A percentile compares a stretch with the other conserved stretches of the same genome.
Conservation (phyloP, 2,797 vertebrate genomes). For the Hydrocynus forskahlii region DNA sequence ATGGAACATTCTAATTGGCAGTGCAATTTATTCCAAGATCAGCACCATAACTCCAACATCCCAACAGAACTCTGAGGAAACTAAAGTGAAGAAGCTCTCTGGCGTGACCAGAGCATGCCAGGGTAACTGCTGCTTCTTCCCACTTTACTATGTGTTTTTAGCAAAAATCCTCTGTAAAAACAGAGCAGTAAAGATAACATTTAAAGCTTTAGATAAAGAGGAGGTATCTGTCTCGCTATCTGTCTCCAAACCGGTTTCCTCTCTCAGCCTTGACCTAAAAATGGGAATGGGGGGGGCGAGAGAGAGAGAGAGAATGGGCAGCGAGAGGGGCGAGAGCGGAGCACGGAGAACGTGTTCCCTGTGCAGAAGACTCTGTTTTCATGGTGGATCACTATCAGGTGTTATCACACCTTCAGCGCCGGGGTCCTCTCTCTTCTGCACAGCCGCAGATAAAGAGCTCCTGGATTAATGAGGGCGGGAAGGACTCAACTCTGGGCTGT, state of each 20-base stretch:
- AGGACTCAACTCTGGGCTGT: conserved; percentile 30
- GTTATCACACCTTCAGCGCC: conserved; percentile 43
- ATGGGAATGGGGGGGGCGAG: conserved; percentile 29
- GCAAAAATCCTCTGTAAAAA: conserved; percentile 69
- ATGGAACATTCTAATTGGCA: not conserved
- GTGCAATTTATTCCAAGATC: conserved; percentile 20
- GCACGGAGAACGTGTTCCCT: conserved; percentile 20
- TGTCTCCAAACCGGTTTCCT: conserved; percentile 32
- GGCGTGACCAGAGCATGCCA: conserved; percentile 1
- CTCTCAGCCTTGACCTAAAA: conserved; percentile 71
- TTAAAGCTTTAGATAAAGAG: conserved; percentile 58
- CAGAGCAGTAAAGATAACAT: conserved; percentile 79
- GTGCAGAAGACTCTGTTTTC: conserved; percentile 31
- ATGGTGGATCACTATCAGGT: conserved; percentile 37
- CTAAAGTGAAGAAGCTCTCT: conserved; percentile 1
- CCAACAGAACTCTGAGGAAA: not conserved
- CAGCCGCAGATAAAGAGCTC: conserved; percentile 42
- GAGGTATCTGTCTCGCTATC: conserved; percentile 54
- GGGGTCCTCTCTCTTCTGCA: conserved; percentile 1
- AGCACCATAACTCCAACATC: conserved; percentile 6
- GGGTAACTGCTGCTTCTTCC: not conserved
- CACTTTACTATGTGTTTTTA: conserved; percentile 64
- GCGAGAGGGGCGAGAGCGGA: not conserved
- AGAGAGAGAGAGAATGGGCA: conserved; percentile 52
- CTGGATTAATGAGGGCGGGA: conserved; percentile 43